Evolutionary conservation across 2,113 vertebrate genomes (phyloP).

Genomic region (Steatornis caripensis): DNA sequence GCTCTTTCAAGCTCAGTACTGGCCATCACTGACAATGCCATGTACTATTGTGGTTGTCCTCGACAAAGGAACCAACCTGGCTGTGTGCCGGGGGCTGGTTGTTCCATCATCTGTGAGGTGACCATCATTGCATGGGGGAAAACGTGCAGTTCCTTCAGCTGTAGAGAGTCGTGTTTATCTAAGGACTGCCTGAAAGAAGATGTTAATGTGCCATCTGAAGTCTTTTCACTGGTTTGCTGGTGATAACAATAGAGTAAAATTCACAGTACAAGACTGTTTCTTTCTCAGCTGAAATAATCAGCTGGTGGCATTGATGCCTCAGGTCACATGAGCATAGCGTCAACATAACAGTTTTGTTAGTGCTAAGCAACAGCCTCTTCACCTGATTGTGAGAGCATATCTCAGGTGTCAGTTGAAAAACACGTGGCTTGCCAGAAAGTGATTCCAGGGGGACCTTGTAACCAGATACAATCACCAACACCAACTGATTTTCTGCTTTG

Average conservation of each 20-base stretch:
- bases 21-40: not conserved
- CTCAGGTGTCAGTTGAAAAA: not conserved
- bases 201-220: not conserved
- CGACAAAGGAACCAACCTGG: not conserved
- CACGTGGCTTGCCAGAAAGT: not conserved
- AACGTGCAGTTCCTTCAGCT: not conserved
- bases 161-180: not conserved
- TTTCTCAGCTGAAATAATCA: not conserved
- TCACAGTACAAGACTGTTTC: not conserved
- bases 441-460: not conserved
- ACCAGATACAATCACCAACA: not conserved
- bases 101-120: not conserved
- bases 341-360: not conserved
- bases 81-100: not conserved
- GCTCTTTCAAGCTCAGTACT: not conserved
- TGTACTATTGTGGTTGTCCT: not conserved
- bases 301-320: not conserved
- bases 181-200: not conserved
- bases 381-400: not conserved
- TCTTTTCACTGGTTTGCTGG: not conserved
- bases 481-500: not conserved
- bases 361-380: not conserved
- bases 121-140: not conserved
- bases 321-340: not conserved
- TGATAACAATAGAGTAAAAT: not conserved